A percentile compares a stretch with the other conserved stretches of the same genome.
These are phyloP conservation scores for Pyrgilauda ruficollis DNA, from an alignment of 2,113 vertebrate genomes.

Conservation along the genomic window DNA sequence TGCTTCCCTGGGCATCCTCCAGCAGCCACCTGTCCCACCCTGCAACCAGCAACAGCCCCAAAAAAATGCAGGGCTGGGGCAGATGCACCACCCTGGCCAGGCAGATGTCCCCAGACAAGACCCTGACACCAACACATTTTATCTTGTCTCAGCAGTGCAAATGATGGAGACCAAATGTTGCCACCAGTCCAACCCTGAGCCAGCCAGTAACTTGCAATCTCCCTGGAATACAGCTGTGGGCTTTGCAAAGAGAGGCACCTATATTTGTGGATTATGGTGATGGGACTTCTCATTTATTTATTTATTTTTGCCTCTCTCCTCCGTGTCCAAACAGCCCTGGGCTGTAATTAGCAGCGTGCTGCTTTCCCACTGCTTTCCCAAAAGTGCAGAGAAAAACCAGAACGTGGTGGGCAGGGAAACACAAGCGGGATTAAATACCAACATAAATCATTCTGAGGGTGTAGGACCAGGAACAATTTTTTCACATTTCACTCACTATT, in stretches of 20 bases:
- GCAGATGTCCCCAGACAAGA: background rate
- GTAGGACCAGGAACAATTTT: slow-evolving; percentile 5
- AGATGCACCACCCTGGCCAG: accelerated
- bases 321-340: background rate
- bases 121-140: accelerated
- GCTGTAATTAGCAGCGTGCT: background rate
- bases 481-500: slow-evolving; percentile 16
- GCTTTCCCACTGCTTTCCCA: background rate
- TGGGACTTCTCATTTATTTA: background rate
- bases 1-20: background rate
- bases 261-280: background rate
- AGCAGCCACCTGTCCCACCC: background rate
- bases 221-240: background rate
- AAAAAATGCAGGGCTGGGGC: background rate
- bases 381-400: background rate
- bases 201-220: background rate
- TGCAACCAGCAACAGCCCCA: background rate
- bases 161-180: background rate
- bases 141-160: background rate
- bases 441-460: background rate
- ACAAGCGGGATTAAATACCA: background rate
- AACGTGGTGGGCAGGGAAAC: background rate
- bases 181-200: background rate
- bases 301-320: background rate
- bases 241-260: background rate